These are phyloP conservation scores for Heliangelus exortis DNA, from an alignment of 2,797 vertebrate species.

Conservation along the genomic window DNA sequence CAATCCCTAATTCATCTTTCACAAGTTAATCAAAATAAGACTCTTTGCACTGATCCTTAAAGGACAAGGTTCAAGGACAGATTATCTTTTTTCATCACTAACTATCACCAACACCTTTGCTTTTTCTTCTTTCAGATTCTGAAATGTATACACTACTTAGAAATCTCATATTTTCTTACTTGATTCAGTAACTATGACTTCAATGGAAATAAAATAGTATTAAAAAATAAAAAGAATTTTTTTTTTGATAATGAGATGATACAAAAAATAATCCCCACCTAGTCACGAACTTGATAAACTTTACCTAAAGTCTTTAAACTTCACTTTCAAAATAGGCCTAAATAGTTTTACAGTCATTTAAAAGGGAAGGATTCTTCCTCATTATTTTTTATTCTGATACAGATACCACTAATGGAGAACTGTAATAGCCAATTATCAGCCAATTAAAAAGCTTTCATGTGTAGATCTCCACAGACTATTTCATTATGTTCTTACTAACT, in stretches of 20 bases:
- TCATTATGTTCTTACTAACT: not conserved
- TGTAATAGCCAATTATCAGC: constrained; percentile 28
- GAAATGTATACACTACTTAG: not conserved
- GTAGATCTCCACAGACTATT: not conserved
- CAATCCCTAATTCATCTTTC: constrained; percentile 44
- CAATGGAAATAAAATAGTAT: not conserved
- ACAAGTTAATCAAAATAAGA: constrained; percentile 56
- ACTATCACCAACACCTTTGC: constrained; percentile 1
- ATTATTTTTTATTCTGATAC: constrained; percentile 17
- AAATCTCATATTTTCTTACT: not conserved
- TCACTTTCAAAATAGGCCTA: not conserved
- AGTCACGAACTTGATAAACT: not conserved
- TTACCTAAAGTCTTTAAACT: not conserved
- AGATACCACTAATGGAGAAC: constrained; percentile 4
- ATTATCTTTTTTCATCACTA: constrained; percentile 17
- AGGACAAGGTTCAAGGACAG: constrained; percentile 36
- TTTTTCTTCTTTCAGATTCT: constrained; percentile 10
- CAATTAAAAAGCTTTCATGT: constrained; percentile 38
- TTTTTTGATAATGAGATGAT: not conserved
- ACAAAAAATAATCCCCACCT: not conserved
- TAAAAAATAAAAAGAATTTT: not conserved
- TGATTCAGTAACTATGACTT: not conserved
- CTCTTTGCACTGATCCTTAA: constrained; percentile 37
- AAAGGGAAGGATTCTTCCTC: not conserved
- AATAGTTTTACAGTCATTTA: not conserved